Percentiles rank a stretch among this genome's conserved stretches.
Conservation (phyloP, 1,140 invertebrate genomes). For the Drosophila pachea region DNA sequence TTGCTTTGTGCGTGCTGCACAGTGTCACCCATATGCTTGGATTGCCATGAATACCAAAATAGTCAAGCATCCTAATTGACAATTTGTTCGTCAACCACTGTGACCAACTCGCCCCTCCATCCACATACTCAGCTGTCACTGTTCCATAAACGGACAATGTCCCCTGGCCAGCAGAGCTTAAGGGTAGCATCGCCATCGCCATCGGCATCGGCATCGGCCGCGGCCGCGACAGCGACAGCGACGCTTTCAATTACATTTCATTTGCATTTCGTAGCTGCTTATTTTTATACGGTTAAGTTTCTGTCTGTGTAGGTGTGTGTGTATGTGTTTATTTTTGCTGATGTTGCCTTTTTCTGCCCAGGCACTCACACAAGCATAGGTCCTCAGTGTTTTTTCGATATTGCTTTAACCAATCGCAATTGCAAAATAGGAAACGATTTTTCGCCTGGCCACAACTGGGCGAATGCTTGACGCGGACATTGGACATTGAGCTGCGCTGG, state of each 20-base stretch:
- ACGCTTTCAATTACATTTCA: conserved; percentile 76
- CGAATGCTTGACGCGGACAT: conserved; percentile 72
- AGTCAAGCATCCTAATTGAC: conserved; percentile 33
- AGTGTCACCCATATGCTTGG: conserved; percentile 41
- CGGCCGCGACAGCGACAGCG: conserved; percentile 35
- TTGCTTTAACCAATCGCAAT: conserved; percentile 54
- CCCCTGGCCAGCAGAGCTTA: conserved; percentile 69
- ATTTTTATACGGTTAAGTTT: conserved; percentile 54
- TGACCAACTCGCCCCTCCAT: conserved; percentile 3
- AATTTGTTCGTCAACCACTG: conserved; percentile 30
- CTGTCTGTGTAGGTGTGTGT: conserved; percentile 31
- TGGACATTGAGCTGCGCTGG: conserved; percentile 51
- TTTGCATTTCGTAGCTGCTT: conserved; percentile 72
- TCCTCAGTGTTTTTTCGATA: conserved; percentile 49
- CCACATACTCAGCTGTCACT: conserved; percentile 5
- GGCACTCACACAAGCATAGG: conserved; percentile 45
- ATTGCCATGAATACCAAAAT: conserved; percentile 6
- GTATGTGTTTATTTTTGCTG: conserved; percentile 56
- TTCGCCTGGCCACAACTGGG: conserved; percentile 58
- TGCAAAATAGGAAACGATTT: conserved; percentile 70
- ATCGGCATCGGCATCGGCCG: conserved; percentile 1
- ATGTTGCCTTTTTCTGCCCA: conserved; percentile 61
- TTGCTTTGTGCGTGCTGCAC: conserved; percentile 46
- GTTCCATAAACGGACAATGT: conserved; percentile 75
- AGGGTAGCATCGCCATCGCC: conserved; percentile 49